A percentile compares a stretch with the other conserved stretches of the same genome.
These are phyloP conservation scores for Synaphobranchus kaupii DNA, from an alignment of 2,797 vertebrate species.

Conservation along the genomic window DNA sequence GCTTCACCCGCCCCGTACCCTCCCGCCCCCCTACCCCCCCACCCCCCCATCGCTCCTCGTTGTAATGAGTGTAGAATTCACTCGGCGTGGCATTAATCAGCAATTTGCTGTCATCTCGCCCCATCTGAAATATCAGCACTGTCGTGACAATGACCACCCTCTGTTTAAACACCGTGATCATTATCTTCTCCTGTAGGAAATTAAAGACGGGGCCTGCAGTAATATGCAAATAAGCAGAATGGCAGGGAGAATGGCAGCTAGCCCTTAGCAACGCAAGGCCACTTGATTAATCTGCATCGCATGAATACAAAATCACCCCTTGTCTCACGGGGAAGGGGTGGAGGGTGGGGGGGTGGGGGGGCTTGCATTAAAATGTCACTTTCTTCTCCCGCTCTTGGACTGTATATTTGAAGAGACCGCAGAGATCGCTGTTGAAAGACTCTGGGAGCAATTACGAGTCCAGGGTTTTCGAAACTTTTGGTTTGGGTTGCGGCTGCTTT, in stretches of 20 bases:
- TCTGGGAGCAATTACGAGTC: conserved; percentile 39
- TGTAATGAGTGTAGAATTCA: conserved; percentile 56
- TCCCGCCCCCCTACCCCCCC: neutral
- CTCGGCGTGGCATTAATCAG: conserved; percentile 61
- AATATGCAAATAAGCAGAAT: conserved; percentile 89
- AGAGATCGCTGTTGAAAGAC: conserved; percentile 44
- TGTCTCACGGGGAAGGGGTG: conserved; percentile 65
- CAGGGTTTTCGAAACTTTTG: conserved; percentile 26
- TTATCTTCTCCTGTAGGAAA: conserved; percentile 93
- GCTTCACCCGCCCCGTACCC: neutral
- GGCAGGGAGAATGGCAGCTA: conserved; percentile 78
- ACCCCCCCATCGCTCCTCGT: conserved; percentile 55
- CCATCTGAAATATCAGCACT: conserved; percentile 74
- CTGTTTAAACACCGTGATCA: conserved; percentile 91
- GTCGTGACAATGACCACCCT: conserved; percentile 83
- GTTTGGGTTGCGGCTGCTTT: conserved; percentile 37
- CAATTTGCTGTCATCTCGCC: conserved; percentile 55
- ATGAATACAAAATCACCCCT: conserved; percentile 86
- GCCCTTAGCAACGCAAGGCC: conserved; percentile 72
- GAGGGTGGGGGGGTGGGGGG: neutral
- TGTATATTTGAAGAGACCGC: conserved; percentile 42
- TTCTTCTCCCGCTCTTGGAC: conserved; percentile 54
- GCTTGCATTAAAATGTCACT: conserved; percentile 76
- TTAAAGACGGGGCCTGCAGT: conserved; percentile 83
- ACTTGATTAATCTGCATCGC: conserved; percentile 87